phyloP scores from a whole-genome alignment of 2,113 vertebrate species.

The Platysteira castanea region DNA sequence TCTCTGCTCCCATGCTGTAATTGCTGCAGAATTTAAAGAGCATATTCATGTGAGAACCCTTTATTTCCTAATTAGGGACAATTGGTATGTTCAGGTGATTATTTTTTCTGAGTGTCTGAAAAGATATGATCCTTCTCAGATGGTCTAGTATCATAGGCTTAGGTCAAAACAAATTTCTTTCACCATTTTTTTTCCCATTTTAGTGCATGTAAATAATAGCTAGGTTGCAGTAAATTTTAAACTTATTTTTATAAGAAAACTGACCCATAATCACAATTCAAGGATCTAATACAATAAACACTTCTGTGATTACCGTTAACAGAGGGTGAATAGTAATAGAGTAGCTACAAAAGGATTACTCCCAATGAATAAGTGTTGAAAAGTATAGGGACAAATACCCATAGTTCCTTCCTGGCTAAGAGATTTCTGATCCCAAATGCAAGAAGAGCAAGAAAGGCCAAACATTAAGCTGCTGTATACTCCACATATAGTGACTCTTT shows the following conservation, averaged over 20 bases:
- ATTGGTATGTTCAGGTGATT: background rate
- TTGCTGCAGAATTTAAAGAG: background rate
- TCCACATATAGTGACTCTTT: background rate
- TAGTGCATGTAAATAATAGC: background rate
- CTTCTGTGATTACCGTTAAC: background rate
- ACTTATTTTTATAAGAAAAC: background rate
- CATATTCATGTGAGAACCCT: slow-evolving; percentile 22
- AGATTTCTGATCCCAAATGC: background rate
- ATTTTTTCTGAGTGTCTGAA: background rate
- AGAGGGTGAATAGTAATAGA: background rate
- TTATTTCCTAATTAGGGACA: background rate
- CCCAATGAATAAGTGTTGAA: background rate
- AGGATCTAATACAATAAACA: background rate
- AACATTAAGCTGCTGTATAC: background rate
- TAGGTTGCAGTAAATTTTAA: background rate
- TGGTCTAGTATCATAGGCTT: background rate
- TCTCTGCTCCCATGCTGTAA: background rate
- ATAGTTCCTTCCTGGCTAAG: background rate
- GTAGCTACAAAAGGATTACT: background rate
- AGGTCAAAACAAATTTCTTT: background rate
- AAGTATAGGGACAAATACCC: background rate
- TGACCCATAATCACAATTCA: background rate
- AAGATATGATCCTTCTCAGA: background rate
- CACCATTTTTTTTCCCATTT: background rate
- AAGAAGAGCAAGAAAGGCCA: background rate